Base-by-base conservation (phyloP, 2,888 invertebrate species). In the Amphipoea lucens region DNA sequence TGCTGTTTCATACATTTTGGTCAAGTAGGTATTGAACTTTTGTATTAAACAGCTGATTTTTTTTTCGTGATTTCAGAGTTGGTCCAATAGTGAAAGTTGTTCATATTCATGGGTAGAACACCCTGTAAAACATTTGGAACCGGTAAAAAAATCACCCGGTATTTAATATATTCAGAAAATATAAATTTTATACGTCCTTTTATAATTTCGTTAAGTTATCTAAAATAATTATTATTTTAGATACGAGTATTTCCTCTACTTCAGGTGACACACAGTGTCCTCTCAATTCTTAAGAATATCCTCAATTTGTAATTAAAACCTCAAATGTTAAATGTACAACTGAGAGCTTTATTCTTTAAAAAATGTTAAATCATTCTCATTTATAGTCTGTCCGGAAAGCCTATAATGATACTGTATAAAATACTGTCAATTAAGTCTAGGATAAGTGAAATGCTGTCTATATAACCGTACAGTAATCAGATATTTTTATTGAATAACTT, bases 351-450 rank as follows among this genome's bases (percentile, higher is more conserved):
- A 87, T 84, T 84, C 42, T 85, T 83, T 79, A 71, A 81, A 80
- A 68, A 69, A 63, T 69, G 1, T n/a, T 71, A 40, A 42, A 74
- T 63, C 29, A 65, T 51, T 72, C 74, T 79, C 72, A 69, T 82
- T 77, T 66, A 76, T 29, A 57, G 57, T 78, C n/a, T 76, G 76
- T 82, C 85, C 74, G 71, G 36, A 73, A 81, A 76, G 77, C 67
- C 72, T 78, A 77, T 74, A 70, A 70, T 78, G 62, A 70, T 86
- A 84, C 63, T 83, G 80, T 77, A 81, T 78, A 70, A 81, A 78
- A 88, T 89, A 92, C 89, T 92, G 94, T 94, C 94, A 94, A 94
- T 94, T 94, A 94, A 90, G 87, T 91, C 90, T 93, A 94, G 92
- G 88, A 86, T 94, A 93, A 93, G 92, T 85, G 66, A 89, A 84